Percentiles rank a stretch among this genome's conserved stretches.
phyloP scores from a whole-genome alignment of 2,888 invertebrate genomes.

The Himalopsyche anomala region DNA sequence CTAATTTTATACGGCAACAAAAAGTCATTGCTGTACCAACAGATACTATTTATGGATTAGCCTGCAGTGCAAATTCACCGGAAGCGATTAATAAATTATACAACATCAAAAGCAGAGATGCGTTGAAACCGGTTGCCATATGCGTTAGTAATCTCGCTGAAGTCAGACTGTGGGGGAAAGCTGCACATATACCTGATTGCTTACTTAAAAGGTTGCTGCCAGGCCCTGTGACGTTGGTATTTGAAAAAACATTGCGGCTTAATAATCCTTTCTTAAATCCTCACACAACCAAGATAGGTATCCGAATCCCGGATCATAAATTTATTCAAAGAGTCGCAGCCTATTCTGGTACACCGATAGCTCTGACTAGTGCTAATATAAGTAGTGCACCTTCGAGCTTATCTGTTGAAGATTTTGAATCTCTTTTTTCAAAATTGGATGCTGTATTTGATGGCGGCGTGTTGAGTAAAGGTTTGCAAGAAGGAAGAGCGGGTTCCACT shows the following conservation, averaged over 20 bases:
- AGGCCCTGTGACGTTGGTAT: constrained; percentile 95
- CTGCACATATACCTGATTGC: constrained; percentile 81
- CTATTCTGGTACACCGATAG: constrained; percentile 86
- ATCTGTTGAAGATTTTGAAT: constrained; percentile 86
- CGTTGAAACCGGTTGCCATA: constrained; percentile 93
- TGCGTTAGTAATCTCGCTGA: constrained; percentile 88
- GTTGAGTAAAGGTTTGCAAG: constrained; percentile 77
- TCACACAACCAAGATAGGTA: constrained; percentile 87
- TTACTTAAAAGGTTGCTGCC: constrained; percentile 88
- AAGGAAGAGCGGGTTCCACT: constrained; percentile 90
- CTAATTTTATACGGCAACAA: constrained; percentile 74
- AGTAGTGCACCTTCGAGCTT: constrained; percentile 89
- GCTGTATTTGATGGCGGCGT: constrained; percentile 90
- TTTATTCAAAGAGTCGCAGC: constrained; percentile 86
- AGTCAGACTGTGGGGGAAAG: constrained; percentile 86
- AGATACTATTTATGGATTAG: constrained; percentile 98
- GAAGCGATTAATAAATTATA: constrained; percentile 88
- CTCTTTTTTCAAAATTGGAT: constrained; percentile 87
- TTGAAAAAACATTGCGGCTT: constrained; percentile 84
- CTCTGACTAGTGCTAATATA: constrained; percentile 96
- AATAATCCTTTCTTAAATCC: constrained; percentile 90
- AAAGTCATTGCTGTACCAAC: constrained; percentile 94
- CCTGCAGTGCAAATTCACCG: constrained; percentile 89
- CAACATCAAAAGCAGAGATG: constrained; percentile 89
- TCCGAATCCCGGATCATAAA: constrained; percentile 89